Base-by-base conservation (phyloP, 2,888 invertebrate species). In the Phania funesta region DNA sequence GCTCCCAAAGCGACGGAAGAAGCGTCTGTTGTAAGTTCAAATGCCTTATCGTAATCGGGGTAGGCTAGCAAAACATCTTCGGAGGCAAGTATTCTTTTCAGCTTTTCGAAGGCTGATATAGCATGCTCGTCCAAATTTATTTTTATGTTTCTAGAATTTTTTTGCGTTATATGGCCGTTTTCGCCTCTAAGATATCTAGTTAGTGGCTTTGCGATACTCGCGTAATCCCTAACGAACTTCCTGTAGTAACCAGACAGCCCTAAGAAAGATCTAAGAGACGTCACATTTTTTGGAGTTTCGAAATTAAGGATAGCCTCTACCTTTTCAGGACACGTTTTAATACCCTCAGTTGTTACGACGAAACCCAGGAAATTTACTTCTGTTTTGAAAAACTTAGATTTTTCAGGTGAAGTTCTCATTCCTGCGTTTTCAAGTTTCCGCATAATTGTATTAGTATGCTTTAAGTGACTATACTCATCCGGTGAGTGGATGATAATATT, bases 401-500 rank as follows among this genome's bases (percentile, higher is more conserved):
- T n/a, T n/a, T n/a, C n/a, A n/a, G n/a, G n/a, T n/a, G n/a, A n/a
- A n/a, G n/a, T n/a, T n/a, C n/a, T n/a, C n/a, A n/a, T n/a, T n/a
- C n/a, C n/a, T n/a, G n/a, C n/a, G n/a, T n/a, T n/a, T n/a, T n/a
- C n/a, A n/a, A n/a, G n/a, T n/a, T n/a, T n/a, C n/a, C n/a, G n/a
- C n/a, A n/a, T n/a, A n/a, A n/a, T n/a, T n/a, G n/a, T n/a, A n/a
- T n/a, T n/a, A n/a, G n/a, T n/a, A n/a, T n/a, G n/a, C n/a, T n/a
- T n/a, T n/a, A n/a, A n/a, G n/a, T n/a, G n/a, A n/a, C n/a, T n/a
- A n/a, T n/a, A n/a, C n/a, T n/a, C n/a, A n/a, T n/a, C n/a, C 1
- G 58, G 58, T 16, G 68, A 68, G 20, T 54, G 18, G 8, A 54
- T 68, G 9, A 54, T 68, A 13, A 68, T 68, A 16, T 70, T 56